These are phyloP conservation scores for Redunca redunca DNA, from an alignment of 2,113 vertebrate genomes.

Conservation along the genomic window DNA sequence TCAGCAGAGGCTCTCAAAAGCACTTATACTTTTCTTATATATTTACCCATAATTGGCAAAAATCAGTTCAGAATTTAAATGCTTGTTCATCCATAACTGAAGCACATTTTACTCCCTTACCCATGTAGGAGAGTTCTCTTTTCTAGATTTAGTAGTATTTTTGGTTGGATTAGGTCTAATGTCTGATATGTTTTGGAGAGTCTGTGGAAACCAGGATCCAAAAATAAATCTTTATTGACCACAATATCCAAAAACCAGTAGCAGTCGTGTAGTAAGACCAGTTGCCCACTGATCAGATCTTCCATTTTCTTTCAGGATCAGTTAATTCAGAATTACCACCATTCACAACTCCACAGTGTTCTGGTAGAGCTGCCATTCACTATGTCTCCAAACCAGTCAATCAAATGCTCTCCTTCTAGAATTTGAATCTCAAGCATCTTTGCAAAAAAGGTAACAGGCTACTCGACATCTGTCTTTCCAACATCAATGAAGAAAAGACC, in stretches of 20 bases:
- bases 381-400: not conserved
- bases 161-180: not conserved
- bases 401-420: not conserved
- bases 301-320: not conserved
- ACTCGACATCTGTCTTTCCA: not conserved
- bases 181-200: not conserved
- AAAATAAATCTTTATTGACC: not conserved
- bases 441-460: not conserved
- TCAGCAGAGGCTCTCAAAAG: not conserved
- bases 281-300: not conserved
- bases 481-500: not conserved
- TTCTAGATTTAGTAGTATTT: not conserved
- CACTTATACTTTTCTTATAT: not conserved
- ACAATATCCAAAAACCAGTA: not conserved
- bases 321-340: not conserved
- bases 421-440: not conserved
- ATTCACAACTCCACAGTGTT: not conserved
- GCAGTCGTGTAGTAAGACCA: not conserved
- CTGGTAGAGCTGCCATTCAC: not conserved
- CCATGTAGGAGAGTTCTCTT: not conserved
- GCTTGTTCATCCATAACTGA: not conserved
- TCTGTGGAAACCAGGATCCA: not conserved
- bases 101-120: not conserved
- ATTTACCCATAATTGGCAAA: not conserved
- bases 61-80: not conserved